Base-by-base conservation (phyloP, 35 echinoderm and acorn worm species). In the Holothuria glaberrima region DNA sequence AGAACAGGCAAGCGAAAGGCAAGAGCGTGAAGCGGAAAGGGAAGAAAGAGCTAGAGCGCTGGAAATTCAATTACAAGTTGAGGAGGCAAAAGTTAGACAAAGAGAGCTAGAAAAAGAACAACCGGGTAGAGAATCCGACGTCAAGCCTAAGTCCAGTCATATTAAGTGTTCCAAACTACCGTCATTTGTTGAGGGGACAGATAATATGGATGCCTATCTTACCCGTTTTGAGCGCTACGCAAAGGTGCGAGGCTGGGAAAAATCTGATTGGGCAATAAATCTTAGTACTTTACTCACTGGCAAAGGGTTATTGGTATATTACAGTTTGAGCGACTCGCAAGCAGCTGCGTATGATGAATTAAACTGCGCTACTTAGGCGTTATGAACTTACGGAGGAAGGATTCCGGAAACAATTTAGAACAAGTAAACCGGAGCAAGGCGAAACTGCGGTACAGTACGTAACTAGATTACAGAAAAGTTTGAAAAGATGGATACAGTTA, bases 141-240 rank as follows among this genome's bases (percentile, higher is more conserved):
- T 46, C 10, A 46, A 46, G 44, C 44, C 44, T 4, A 46, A 46
- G 10, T 10, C 44, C 44, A 46, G 10, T 46, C 10, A 46, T 10
- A 46, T 46, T 46, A 46, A 46, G 44, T 46, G 44, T 46, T 10
- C 44, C 44, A 93, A 93, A 90, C 45, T 84, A 18, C 86, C 92
- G 0, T n/a, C n/a, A n/a, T n/a, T n/a, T n/a, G n/a, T n/a, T n/a
- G n/a, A n/a, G n/a, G n/a, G n/a, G n/a, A n/a, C n/a, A n/a, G n/a
- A n/a, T n/a, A n/a, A n/a, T n/a, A n/a, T n/a, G n/a, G n/a, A n/a
- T n/a, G n/a, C n/a, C 91, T 94, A 86, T 85, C 24, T 94, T 5
- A 25, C 31, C 0, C 69, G 89, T 34, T 94, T 94, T 91, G 80
- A 94, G 32, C 48, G 89, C 28, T 91, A 86, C 29, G 88, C 88